Percentiles rank a stretch among this genome's conserved stretches.
Conservation (phyloP, 2,113 vertebrate genomes). For the Psephotus haematonotus region DNA sequence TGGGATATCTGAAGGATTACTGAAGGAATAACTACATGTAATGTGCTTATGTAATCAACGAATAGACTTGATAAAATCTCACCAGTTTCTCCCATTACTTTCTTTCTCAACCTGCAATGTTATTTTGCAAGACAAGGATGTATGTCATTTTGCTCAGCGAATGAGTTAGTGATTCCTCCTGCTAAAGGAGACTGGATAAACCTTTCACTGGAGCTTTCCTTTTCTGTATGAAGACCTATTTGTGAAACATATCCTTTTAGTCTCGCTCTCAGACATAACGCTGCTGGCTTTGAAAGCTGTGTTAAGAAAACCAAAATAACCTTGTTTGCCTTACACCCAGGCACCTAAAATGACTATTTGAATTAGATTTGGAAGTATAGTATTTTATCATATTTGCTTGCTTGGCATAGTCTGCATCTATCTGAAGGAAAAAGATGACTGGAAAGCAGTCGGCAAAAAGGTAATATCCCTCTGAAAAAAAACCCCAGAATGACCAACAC, state of each 20-base stretch:
- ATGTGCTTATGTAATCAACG: background rate
- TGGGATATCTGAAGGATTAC: background rate
- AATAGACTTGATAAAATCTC: background rate
- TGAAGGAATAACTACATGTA: background rate
- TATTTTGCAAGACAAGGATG: background rate
- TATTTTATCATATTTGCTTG: background rate
- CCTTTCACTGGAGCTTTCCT: background rate
- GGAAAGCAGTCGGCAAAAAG: background rate
- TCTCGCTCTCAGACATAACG: background rate
- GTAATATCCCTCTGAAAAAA: background rate
- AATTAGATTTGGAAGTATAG: background rate
- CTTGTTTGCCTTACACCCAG: background rate
- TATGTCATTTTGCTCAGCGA: background rate
- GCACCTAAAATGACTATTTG: background rate
- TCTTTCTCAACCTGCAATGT: background rate
- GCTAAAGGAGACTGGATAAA: background rate
- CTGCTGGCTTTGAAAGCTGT: background rate
- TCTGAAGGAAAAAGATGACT: background rate
- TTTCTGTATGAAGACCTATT: background rate
- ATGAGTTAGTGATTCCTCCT: background rate
- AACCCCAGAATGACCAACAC: rapidly evolving
- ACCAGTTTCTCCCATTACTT: background rate
- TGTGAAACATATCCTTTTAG: background rate
- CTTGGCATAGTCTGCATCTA: background rate
- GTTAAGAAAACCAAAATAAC: background rate